These are phyloP conservation scores for Microctonus aethiopoides DNA, from an alignment of 2,888 invertebrate genomes.

Conservation along the genomic window DNA sequence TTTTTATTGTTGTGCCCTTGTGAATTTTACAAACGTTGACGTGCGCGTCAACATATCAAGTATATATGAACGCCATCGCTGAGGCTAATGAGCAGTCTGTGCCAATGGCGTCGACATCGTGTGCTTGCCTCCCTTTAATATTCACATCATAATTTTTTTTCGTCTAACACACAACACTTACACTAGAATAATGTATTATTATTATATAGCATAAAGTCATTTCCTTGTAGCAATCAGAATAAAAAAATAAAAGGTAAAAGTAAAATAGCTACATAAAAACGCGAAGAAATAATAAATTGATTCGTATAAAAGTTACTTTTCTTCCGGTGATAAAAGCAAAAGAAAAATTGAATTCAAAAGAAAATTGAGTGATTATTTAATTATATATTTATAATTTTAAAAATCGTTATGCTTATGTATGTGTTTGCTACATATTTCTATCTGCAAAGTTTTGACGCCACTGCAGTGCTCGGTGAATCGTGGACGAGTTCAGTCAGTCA, in stretches of 20 bases:
- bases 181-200: not conserved
- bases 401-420: not conserved
- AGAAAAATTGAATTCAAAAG: not conserved
- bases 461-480: constrained; percentile 48
- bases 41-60: constrained; percentile 25
- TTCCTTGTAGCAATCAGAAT: not conserved
- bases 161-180: not conserved
- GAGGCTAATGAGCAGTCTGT: constrained; percentile 59
- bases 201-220: not conserved
- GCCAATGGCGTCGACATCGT: constrained; percentile 55
- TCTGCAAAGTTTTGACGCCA: constrained; percentile 53
- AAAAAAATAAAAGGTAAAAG: not conserved
- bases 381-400: too few relatives aligned
- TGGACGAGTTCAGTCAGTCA: constrained; percentile 64
- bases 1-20: constrained; percentile 50
- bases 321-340: not conserved
- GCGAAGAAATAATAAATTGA: not conserved
- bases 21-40: constrained; percentile 57
- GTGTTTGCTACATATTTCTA: not conserved
- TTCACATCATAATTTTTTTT: constrained; percentile 24
- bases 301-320: not conserved
- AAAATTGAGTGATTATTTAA: not conserved
- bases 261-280: not conserved
- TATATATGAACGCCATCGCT: constrained; percentile 49
- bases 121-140: constrained; percentile 11